phyloP scores from a whole-genome alignment of 2,113 vertebrate genomes.

The Stictonetta naevosa region DNA sequence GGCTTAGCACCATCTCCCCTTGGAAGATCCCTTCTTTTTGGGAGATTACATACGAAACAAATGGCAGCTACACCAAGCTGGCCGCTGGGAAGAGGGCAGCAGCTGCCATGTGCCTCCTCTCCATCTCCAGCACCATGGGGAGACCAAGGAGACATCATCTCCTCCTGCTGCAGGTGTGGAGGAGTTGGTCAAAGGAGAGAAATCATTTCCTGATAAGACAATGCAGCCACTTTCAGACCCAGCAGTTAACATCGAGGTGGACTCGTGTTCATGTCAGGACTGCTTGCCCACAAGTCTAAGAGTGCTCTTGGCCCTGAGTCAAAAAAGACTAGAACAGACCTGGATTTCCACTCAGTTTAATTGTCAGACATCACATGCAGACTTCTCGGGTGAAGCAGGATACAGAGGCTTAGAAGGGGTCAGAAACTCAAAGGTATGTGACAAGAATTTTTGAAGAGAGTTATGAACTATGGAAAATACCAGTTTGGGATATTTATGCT shows the following conservation, averaged over 20 bases:
- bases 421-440: neutral
- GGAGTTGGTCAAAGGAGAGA: neutral
- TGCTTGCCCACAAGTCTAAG: neutral
- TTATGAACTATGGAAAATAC: neutral
- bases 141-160: neutral
- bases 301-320: neutral
- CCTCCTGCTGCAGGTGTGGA: neutral
- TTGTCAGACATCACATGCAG: neutral
- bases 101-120: neutral
- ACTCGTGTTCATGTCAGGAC: rapidly evolving
- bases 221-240: neutral
- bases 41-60: neutral
- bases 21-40: too few species aligned
- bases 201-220: neutral
- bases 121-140: neutral
- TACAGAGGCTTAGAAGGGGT: neutral
- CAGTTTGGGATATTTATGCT: neutral
- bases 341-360: neutral
- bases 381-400: neutral
- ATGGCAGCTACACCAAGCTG: neutral
- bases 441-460: neutral
- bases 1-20: neutral
- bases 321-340: neutral
- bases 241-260: rapidly evolving
- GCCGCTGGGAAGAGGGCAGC: neutral